Evolutionary conservation across 2,797 vertebrate genomes (phyloP).

Genomic region (Pampus argenteus): DNA sequence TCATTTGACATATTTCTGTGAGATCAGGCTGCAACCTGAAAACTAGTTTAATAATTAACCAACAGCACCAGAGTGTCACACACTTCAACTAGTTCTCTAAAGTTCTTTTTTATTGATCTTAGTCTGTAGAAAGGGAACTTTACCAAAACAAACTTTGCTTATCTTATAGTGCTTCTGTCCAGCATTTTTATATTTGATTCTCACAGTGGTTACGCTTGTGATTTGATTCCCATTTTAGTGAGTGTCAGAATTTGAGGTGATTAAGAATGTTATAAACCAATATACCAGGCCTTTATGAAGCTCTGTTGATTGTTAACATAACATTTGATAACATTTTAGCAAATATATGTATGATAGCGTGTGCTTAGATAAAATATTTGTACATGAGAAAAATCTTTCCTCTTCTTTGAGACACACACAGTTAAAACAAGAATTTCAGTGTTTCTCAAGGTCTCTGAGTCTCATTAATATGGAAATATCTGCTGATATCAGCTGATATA

Average conservation of each 20-base stretch:
- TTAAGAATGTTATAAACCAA: constrained; percentile 28
- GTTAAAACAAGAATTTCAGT: constrained; percentile 5
- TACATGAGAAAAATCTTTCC: not conserved
- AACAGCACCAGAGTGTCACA: constrained; percentile 20
- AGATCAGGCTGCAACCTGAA: too few species aligned
- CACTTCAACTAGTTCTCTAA: not conserved
- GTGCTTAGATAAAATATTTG: constrained; percentile 44
- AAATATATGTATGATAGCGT: constrained; percentile 33
- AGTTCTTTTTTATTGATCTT: constrained; percentile 9
- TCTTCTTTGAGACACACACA: constrained; percentile 30
- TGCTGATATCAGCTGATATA: too few species aligned
- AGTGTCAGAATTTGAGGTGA: constrained; percentile 28
- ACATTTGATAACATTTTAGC: constrained; percentile 40
- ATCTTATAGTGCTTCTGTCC: not conserved
- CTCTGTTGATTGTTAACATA: constrained; percentile 1
- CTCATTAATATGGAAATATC: not conserved
- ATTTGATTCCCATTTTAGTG: constrained; percentile 14
- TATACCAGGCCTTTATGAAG: constrained; percentile 18
- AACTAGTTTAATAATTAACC: constrained; percentile 46
- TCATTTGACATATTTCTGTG: too few species aligned
- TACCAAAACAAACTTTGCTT: constrained; percentile 21
- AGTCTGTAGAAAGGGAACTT: not conserved
- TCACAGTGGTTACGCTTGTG: constrained; percentile 5
- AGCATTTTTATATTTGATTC: not conserved
- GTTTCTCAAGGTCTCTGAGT: constrained; percentile 18